These are phyloP conservation scores for Aphodius granarius DNA, from an alignment of 2,888 invertebrate species.

Conservation along the genomic window DNA sequence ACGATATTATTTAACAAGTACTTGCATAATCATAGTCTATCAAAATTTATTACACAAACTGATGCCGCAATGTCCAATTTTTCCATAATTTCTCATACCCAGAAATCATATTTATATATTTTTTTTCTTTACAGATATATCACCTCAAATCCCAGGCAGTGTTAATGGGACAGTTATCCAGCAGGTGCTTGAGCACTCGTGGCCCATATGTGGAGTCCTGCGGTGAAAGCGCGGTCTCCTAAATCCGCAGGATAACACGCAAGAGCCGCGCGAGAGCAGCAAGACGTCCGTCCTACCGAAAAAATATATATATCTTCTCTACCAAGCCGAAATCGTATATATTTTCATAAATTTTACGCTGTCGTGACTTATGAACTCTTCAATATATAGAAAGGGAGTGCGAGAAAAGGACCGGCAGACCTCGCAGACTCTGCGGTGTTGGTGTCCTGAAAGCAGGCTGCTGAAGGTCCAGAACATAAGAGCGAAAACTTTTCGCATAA, in stretches of 20 bases:
- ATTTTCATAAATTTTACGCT: conserved; percentile 47
- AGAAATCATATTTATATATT: no score
- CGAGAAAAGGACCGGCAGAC: neutral
- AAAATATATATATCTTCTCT: conserved; percentile 44
- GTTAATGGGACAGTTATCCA: neutral
- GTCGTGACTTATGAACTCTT: conserved; percentile 33
- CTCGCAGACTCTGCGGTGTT: neutral
- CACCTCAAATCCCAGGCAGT: neutral
- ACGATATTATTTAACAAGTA: no score
- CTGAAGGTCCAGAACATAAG: neutral
- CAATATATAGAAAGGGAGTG: conserved; percentile 25
- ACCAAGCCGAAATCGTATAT: conserved; percentile 42
- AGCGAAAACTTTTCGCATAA: conserved; percentile 11
- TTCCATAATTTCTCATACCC: no score
- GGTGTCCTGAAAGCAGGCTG: neutral
- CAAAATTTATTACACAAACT: no score
- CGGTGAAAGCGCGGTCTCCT: conserved; percentile 29
- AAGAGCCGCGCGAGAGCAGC: conserved; percentile 39
- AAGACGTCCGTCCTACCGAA: conserved; percentile 32
- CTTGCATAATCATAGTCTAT: no score
- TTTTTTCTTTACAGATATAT: neutral
- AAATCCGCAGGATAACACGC: conserved; percentile 43
- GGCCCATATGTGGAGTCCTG: conserved; percentile 29
- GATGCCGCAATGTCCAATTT: no score
- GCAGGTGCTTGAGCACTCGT: conserved; percentile 28